A percentile compares a stretch with the other conserved stretches of the same genome.
phyloP scores from a whole-genome alignment of 1,140 invertebrate genomes.

The Zaprionus kolodkinae region DNA sequence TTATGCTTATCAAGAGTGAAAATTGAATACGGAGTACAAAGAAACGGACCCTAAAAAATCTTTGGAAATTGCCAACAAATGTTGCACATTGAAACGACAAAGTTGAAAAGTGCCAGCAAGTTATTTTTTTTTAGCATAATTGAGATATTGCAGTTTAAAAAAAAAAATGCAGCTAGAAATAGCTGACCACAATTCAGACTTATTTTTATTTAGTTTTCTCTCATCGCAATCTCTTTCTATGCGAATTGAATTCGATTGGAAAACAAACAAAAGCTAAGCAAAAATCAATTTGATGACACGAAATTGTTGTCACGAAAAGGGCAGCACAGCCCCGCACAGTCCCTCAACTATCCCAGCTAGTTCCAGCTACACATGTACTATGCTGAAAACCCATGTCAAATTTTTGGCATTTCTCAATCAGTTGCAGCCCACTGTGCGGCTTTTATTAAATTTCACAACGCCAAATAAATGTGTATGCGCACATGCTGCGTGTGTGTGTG shows the following conservation, averaged over 20 bases:
- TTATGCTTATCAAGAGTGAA: slow-evolving; percentile 73
- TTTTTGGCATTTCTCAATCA: slow-evolving; percentile 40
- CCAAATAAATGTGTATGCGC: slow-evolving; percentile 51
- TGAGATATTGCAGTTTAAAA: not conserved
- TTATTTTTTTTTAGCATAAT: not conserved
- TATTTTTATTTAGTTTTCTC: slow-evolving; percentile 2
- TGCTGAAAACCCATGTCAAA: slow-evolving; percentile 48
- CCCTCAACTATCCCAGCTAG: no score
- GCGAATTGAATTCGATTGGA: slow-evolving; percentile 39
- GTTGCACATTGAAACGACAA: slow-evolving; percentile 31
- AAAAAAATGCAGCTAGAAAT: not conserved
- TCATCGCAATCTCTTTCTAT: not conserved
- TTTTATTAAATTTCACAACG: slow-evolving; percentile 66
- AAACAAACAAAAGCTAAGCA: slow-evolving; percentile 45
- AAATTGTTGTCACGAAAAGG: slow-evolving; percentile 13
- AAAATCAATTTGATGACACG: slow-evolving; percentile 47
- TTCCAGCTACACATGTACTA: not conserved
- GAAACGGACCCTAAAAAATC: slow-evolving; percentile 16
- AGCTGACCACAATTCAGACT: not conserved
- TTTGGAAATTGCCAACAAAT: slow-evolving; percentile 30
- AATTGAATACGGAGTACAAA: slow-evolving; percentile 69
- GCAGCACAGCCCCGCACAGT: not conserved
- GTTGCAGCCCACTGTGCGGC: slow-evolving; percentile 63
- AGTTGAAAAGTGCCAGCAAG: not conserved
- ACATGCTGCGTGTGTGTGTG: slow-evolving; percentile 37